A percentile compares a stretch with the other conserved stretches of the same genome.
Evolutionary conservation across 30 jellyfish, hydroid and myxozoan species (phyloP).

Genomic region (Turritopsis dohrnii): DNA sequence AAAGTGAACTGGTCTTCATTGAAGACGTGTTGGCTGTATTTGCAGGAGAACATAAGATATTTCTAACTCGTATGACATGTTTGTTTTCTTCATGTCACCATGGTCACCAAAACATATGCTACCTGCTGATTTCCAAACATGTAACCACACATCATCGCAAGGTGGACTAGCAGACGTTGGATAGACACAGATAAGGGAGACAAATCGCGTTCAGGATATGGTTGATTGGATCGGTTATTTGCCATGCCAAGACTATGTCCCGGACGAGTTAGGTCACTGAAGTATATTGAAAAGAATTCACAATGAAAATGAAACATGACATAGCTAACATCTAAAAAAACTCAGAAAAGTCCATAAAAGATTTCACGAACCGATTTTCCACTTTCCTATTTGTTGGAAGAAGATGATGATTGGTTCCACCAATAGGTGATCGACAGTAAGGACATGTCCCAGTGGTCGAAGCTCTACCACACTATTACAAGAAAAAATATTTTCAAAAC

Average conservation of each 20-base stretch:
- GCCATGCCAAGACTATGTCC: conserved; percentile 41
- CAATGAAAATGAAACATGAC: too few relatives aligned
- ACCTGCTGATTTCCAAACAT: conserved; percentile 24
- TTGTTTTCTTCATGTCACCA: too few relatives aligned
- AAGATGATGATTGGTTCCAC: conserved; percentile 31
- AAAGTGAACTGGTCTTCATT: too few relatives aligned
- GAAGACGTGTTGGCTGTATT: too few relatives aligned
- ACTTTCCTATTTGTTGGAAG: conserved; percentile 24
- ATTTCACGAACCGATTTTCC: conserved; percentile 17
- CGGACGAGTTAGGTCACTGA: conserved; percentile 40
- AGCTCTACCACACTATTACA: conserved; percentile 45
- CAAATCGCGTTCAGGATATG: conserved; percentile 31
- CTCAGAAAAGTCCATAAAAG: neutral
- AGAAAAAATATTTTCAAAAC: neutral
- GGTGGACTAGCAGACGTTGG: conserved; percentile 23
- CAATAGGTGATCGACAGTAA: conserved; percentile 39
- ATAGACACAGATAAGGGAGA: conserved; percentile 18
- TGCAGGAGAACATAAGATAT: neutral
- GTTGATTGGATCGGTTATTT: conserved; percentile 3
- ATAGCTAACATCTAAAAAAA: too few relatives aligned
- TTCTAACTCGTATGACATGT: too few relatives aligned
- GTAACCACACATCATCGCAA: conserved; percentile 21
- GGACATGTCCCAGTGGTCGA: conserved; percentile 28
- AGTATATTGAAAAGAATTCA: too few relatives aligned
- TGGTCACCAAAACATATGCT: neutral